Conservation (phyloP, 64 coral and sea anemone species). For the Orbicella faveolata region DNA sequence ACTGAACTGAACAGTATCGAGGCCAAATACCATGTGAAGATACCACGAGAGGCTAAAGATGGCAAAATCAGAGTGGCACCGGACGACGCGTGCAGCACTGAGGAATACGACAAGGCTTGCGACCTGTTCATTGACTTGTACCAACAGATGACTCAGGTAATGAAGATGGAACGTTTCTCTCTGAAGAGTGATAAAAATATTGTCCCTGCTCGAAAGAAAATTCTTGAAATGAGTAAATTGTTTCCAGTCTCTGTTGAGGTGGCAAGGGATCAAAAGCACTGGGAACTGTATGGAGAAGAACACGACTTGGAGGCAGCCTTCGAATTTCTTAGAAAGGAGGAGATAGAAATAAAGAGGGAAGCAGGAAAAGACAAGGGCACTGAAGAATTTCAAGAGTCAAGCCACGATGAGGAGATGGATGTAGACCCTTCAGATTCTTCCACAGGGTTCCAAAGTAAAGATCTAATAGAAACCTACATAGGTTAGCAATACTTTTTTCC, state of each 20-base stretch:
- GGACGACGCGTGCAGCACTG: too few relatives aligned
- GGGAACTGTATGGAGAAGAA: slow-evolving; percentile 31
- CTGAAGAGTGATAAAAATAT: background rate
- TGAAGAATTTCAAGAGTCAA: background rate
- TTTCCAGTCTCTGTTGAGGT: slow-evolving; percentile 9
- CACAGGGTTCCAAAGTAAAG: background rate
- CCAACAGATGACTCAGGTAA: background rate
- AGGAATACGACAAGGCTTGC: background rate
- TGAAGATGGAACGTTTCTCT: slow-evolving; percentile 26
- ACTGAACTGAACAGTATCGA: slow-evolving; percentile 36
- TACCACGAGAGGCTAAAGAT: slow-evolving; percentile 7
- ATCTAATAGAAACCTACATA: background rate
- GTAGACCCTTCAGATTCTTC: background rate
- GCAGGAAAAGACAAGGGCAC: background rate
- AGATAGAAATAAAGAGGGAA: slow-evolving; percentile 1
- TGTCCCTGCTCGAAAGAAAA: background rate
- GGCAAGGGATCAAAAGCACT: slow-evolving; percentile 7
- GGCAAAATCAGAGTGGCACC: background rate
- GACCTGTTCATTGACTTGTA: slow-evolving; percentile 9
- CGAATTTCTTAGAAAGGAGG: background rate
- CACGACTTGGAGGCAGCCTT: background rate
- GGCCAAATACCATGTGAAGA: background rate
- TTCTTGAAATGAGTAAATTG: background rate
- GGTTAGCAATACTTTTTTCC: background rate
- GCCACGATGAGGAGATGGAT: background rate